Evolutionary conservation across 2,888 invertebrate genomes (phyloP).

Genomic region (Phragmatobia fuliginosa): DNA sequence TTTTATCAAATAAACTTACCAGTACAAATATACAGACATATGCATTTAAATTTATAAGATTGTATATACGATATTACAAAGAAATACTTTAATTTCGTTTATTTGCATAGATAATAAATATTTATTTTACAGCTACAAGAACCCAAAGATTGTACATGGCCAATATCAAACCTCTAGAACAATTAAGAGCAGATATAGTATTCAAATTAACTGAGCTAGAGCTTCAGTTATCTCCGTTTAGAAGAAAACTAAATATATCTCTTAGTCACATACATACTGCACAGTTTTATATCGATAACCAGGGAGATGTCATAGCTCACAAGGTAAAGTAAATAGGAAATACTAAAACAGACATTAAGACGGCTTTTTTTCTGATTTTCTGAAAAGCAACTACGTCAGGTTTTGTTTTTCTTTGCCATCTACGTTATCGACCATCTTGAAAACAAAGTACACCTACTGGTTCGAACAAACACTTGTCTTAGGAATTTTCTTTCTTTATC

Average conservation of each 20-base stretch:
- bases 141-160: constrained; percentile 89
- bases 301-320: constrained; percentile 90
- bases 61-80: too few species aligned
- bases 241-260: constrained; percentile 90
- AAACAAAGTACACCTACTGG: background rate
- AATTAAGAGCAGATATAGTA: constrained; percentile 90
- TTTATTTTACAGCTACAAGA: constrained; percentile 78
- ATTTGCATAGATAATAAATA: too few species aligned
- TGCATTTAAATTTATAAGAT: too few species aligned
- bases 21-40: too few species aligned
- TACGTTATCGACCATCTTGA: background rate
- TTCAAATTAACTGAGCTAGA: constrained; percentile 92
- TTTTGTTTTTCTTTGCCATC: background rate
- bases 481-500: background rate
- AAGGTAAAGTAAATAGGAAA: constrained; percentile 79
- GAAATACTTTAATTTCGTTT: too few species aligned
- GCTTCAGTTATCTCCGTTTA: constrained; percentile 90
- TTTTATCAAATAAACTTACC: too few species aligned
- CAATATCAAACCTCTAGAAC: constrained; percentile 90
- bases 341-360: background rate
- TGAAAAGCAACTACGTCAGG: background rate
- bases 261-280: constrained; percentile 91
- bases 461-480: constrained; percentile 1
- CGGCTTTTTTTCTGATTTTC: too few species aligned
- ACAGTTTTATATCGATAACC: constrained; percentile 91